Conservation (phyloP, 2,113 vertebrate species). For the Paraplagusia blochii region DNA sequence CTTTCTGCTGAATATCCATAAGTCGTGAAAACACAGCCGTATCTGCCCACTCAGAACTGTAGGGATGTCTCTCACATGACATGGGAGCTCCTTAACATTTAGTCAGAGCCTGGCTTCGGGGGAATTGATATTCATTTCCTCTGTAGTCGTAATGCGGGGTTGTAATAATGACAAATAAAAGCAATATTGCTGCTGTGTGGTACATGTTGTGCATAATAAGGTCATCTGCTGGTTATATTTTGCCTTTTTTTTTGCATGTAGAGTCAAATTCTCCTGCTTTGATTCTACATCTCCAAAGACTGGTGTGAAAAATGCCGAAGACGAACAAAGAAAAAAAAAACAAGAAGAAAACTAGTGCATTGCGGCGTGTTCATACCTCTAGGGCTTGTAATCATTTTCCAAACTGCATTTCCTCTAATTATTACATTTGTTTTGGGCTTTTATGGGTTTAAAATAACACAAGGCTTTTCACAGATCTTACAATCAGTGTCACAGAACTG, state of each 20-base stretch:
- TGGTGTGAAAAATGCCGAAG: constrained; percentile 69
- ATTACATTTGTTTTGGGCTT: constrained; percentile 1
- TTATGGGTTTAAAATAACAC: constrained; percentile 30
- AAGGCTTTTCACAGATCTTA: constrained; percentile 42
- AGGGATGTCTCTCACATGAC: constrained; percentile 60
- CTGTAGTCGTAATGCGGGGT: constrained; percentile 58
- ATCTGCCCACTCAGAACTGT: constrained; percentile 63
- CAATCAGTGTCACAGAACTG: constrained; percentile 34
- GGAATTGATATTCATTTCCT: constrained; percentile 69
- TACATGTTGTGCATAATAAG: constrained; percentile 61
- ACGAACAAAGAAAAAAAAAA: constrained; percentile 42
- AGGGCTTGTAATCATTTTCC: constrained; percentile 59
- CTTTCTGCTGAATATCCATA: constrained; percentile 68
- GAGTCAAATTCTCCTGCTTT: constrained; percentile 62
- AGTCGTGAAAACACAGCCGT: constrained; percentile 65
- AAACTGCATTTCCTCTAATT: constrained; percentile 50
- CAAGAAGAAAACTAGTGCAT: constrained; percentile 34
- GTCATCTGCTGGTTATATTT: constrained; percentile 68
- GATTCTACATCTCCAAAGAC: constrained; percentile 65
- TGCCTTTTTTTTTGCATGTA: constrained; percentile 71
- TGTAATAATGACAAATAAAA: constrained; percentile 75
- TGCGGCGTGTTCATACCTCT: constrained; percentile 40
- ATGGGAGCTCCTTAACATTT: constrained; percentile 69
- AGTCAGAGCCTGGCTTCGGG: constrained; percentile 62
- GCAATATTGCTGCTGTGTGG: constrained; percentile 62